Conservation (phyloP, 1,140 invertebrate genomes). For the Bombus cullumanus region DNA sequence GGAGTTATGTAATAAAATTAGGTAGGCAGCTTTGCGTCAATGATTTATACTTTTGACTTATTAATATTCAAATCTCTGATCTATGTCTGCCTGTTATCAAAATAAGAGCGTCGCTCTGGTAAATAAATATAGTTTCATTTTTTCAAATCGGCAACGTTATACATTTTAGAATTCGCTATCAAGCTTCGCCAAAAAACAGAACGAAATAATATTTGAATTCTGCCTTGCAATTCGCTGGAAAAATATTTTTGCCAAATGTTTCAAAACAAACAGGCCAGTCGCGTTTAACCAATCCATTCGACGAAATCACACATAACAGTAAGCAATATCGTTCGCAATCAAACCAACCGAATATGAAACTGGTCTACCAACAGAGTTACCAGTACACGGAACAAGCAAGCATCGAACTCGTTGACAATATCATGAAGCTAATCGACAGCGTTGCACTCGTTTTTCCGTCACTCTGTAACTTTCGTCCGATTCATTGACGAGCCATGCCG, state of each 20-base stretch:
- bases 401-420: slow-evolving; percentile 21
- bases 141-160: too few species aligned
- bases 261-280: not conserved
- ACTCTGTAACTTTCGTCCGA: slow-evolving; percentile 14
- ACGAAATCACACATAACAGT: not conserved
- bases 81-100: too few species aligned
- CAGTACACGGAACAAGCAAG: not conserved
- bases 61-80: not conserved
- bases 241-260: not conserved
- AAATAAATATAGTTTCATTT: too few species aligned
- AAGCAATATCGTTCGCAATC: slow-evolving; percentile 22
- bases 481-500: not conserved
- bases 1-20: not conserved
- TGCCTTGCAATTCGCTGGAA: not conserved
- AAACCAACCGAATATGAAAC: not conserved
- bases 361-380: not conserved
- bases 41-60: not conserved
- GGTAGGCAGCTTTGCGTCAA: not conserved
- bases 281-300: not conserved
- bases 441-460: slow-evolving; percentile 4
- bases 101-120: too few species aligned
- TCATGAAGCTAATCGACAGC: slow-evolving; percentile 22
- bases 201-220: not conserved
- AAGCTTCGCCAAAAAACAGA: not conserved
- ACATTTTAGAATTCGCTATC: not conserved